Evolutionary conservation across 2,797 vertebrate species (phyloP), one percentile per base, ranked within the genome.

Genomic region (Lithobates pipiens): DNA sequence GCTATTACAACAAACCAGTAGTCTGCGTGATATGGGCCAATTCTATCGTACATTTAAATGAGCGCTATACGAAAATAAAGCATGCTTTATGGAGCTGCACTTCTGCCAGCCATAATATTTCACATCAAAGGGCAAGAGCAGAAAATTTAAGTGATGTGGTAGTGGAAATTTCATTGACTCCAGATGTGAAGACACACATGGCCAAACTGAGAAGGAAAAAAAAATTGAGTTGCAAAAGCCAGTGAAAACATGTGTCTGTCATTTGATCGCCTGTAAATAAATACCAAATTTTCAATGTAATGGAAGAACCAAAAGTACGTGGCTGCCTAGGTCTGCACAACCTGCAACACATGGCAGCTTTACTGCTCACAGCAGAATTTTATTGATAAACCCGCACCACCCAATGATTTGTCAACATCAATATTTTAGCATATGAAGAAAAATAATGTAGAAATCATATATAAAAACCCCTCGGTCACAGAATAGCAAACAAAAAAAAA

Each of bases 121-220:
- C 91, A 95, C 96, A 98, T 98, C 96, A 99, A 99, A 98, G 95
- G 89, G 90, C 92, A 92, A 89, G 89, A 87, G 93, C 92, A 71
- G 34, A 63, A 93, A 96, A 95, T 90, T 91, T 93, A 94, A 96
- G 93, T 95, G 95, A 97, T 97, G 96, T 97, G 96, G 96, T 96
- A 94, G 95, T 94, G 93, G 92, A 90, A 94, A 95, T 93, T 97
- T 96, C 95, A 97, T 97, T 92, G 94, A 92, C 91, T 97, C 96
- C 97, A 98, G 96, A 99, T 98, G 97, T 90, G 91, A 90, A 90
- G 91, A 93, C 93, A 92, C 8, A 89, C 92, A 77, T 90, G 93
- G 94, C 92, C 94, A 94, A 91, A 88, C 93, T 91, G 94, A 90
- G 92, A 93, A 95, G 50, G 29, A 72, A 61, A 79, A 74, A 42